phyloP scores from a whole-genome alignment of 1,140 invertebrate genomes.

The Patella vulgata region DNA sequence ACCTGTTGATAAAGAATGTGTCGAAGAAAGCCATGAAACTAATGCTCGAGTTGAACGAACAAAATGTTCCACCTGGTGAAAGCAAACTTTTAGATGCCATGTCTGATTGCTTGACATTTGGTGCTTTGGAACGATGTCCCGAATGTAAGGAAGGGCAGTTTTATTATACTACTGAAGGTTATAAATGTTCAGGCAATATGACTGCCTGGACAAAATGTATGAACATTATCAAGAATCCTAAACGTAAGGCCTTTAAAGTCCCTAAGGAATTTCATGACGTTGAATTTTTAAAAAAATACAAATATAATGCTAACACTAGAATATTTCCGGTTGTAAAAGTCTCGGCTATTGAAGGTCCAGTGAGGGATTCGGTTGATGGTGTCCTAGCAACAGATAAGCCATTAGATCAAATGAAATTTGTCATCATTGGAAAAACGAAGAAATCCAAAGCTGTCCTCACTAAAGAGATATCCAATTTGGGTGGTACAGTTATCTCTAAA shows the following conservation, averaged over 20 bases:
- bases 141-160: slow-evolving; percentile 84
- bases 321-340: slow-evolving; percentile 70
- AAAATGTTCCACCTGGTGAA: slow-evolving; percentile 74
- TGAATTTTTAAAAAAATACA: slow-evolving; percentile 75
- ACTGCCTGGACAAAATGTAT: slow-evolving; percentile 93
- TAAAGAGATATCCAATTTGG: slow-evolving; percentile 77
- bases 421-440: slow-evolving; percentile 74
- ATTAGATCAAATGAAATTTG: slow-evolving; percentile 83
- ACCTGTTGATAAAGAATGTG: slow-evolving; percentile 69
- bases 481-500: slow-evolving; percentile 78
- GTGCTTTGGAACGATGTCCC: slow-evolving; percentile 80
- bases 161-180: slow-evolving; percentile 75
- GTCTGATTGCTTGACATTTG: slow-evolving; percentile 86
- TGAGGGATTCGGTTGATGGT: slow-evolving; percentile 54
- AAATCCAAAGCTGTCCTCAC: slow-evolving; percentile 74
- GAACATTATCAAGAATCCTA: slow-evolving; percentile 78
- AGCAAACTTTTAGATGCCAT: slow-evolving; percentile 80
- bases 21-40: slow-evolving; percentile 68
- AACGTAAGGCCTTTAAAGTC: slow-evolving; percentile 78
- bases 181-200: slow-evolving; percentile 82
- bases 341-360: slow-evolving; percentile 36
- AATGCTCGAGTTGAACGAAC: slow-evolving; percentile 79
- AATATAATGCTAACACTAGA: slow-evolving; percentile 74
- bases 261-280: slow-evolving; percentile 75
- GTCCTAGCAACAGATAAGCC: slow-evolving; percentile 61